Percentiles rank a stretch among this genome's conserved stretches.
Conservation (phyloP, 2,797 vertebrate species). For the Gymnodraco acuticeps region DNA sequence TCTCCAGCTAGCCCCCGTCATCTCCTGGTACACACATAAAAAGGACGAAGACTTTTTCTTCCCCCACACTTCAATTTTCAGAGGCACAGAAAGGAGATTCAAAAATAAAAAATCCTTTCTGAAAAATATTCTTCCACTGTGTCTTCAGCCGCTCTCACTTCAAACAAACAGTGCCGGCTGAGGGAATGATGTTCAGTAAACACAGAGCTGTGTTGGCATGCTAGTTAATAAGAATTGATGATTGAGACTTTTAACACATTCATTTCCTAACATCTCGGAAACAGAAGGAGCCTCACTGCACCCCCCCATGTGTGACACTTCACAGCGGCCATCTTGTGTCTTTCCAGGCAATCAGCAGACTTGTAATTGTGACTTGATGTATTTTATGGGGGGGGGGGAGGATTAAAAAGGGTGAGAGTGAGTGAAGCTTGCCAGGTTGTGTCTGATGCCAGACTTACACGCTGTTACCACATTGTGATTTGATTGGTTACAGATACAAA, state of each 20-base stretch:
- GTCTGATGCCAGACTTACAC: slow-evolving; percentile 61
- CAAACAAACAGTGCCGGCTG: slow-evolving; percentile 22
- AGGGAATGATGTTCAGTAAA: slow-evolving; percentile 24
- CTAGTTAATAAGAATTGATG: slow-evolving; percentile 32
- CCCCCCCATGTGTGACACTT: slow-evolving; percentile 15
- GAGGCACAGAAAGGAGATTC: neutral
- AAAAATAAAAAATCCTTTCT: slow-evolving; percentile 7
- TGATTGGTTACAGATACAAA: slow-evolving; percentile 53
- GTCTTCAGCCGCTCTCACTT: slow-evolving; percentile 28
- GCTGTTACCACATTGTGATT: slow-evolving; percentile 68
- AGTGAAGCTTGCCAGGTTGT: slow-evolving; percentile 33
- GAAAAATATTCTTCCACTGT: slow-evolving; percentile 25
- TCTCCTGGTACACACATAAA: slow-evolving; percentile 2
- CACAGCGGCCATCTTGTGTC: slow-evolving; percentile 37
- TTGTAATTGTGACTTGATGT: slow-evolving; percentile 25
- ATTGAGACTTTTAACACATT: slow-evolving; percentile 30
- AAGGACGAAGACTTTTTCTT: slow-evolving; percentile 27
- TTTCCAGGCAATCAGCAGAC: slow-evolving; percentile 39
- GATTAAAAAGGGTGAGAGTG: slow-evolving; percentile 19
- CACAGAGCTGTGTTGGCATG: slow-evolving; percentile 34
- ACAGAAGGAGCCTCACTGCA: slow-evolving; percentile 41
- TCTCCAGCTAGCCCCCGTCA: slow-evolving; percentile 4
- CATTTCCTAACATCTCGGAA: slow-evolving; percentile 8
- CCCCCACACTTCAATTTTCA: slow-evolving; percentile 22
- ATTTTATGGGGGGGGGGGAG: slow-evolving; percentile 11